Conservation (phyloP, 53 echinoderm and acorn worm species). For the Patiria pectinifera region DNA sequence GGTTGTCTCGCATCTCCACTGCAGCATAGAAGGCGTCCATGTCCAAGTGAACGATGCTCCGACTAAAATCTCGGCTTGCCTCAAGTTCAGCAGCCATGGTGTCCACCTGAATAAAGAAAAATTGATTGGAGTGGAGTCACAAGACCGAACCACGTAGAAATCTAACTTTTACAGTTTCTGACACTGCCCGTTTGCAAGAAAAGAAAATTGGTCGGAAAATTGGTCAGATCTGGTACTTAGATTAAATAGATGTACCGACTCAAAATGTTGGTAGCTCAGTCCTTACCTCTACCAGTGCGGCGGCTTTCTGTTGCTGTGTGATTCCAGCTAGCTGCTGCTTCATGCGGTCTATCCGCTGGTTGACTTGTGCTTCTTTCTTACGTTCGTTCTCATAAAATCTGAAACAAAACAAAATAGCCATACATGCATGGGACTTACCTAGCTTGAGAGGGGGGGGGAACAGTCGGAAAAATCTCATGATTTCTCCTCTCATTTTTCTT, state of each 20-base stretch:
- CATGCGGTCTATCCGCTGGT: constrained; percentile 79
- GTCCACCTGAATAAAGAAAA: constrained; percentile 66
- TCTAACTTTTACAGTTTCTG: no score
- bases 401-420: background rate
- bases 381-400: constrained; percentile 97
- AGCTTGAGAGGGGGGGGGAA: no score
- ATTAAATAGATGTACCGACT: background rate
- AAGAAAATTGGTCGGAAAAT: no score
- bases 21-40: constrained; percentile 99
- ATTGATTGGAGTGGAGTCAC: background rate
- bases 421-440: no score
- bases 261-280: no score
- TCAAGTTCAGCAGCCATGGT: constrained; percentile 78
- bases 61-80: constrained; percentile 70
- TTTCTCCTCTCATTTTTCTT: no score
- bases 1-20: constrained; percentile 90
- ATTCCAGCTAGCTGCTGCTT: constrained; percentile 65
- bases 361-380: constrained; percentile 85
- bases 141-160: no score
- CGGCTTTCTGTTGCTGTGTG: constrained; percentile 70
- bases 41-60: constrained; percentile 91
- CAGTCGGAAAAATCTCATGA: no score
- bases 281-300: constrained; percentile 73
- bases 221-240: no score
- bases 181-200: no score